Percentiles rank a stretch among this genome's conserved stretches.
phyloP scores from a whole-genome alignment of 2,888 invertebrate species.

The Lampropteryx suffumata region DNA sequence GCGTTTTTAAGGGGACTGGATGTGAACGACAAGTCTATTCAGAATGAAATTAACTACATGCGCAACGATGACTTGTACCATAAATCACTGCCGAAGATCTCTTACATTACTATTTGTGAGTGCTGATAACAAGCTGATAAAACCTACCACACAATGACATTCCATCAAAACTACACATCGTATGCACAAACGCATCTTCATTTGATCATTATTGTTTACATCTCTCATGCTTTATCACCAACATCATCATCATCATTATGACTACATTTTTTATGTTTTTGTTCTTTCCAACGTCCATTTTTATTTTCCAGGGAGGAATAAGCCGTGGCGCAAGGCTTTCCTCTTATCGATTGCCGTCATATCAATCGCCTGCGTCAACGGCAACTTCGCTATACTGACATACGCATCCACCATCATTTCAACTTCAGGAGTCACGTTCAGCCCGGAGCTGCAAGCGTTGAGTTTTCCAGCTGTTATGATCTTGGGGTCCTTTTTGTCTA shows the following conservation, averaged over 20 bases:
- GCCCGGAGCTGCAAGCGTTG: slow-evolving; percentile 59
- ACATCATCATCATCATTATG: no score
- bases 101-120: slow-evolving; percentile 56
- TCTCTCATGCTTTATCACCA: no score
- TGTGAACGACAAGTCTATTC: slow-evolving; percentile 48
- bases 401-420: slow-evolving; percentile 56
- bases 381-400: slow-evolving; percentile 54
- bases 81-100: slow-evolving; percentile 50
- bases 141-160: no score
- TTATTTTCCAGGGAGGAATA: slow-evolving; percentile 50
- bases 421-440: slow-evolving; percentile 56
- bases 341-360: slow-evolving; percentile 43
- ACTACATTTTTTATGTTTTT: no score
- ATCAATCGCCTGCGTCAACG: slow-evolving; percentile 49
- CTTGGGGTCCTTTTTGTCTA: slow-evolving; percentile 54
- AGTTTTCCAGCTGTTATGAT: slow-evolving; percentile 65
- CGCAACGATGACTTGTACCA: slow-evolving; percentile 52
- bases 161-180: no score
- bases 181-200: no score
- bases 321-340: slow-evolving; percentile 52
- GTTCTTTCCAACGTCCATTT: no score
- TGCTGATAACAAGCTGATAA: no score
- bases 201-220: no score
- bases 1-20: slow-evolving; percentile 57
- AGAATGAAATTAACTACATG: slow-evolving; percentile 54